phyloP scores from a whole-genome alignment of 2,113 vertebrate species.

The Syngnathus floridae region DNA sequence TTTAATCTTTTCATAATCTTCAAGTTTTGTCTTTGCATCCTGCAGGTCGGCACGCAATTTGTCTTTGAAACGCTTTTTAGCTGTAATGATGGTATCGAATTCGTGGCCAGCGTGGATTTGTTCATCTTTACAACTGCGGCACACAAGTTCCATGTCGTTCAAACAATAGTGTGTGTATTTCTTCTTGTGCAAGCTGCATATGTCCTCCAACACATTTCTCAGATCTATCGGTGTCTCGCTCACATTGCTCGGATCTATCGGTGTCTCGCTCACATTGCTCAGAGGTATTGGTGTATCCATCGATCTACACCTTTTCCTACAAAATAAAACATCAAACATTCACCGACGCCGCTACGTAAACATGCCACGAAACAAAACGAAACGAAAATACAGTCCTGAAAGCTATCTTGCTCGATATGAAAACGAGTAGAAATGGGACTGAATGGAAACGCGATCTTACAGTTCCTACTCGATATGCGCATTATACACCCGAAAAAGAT shows the following conservation, averaged over 20 bases:
- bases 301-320: neutral
- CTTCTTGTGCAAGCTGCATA: constrained; percentile 2
- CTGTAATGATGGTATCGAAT: neutral
- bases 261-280: neutral
- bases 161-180: neutral
- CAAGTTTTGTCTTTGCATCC: neutral
- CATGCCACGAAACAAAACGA: too few species aligned
- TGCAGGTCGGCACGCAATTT: neutral
- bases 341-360: neutral
- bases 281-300: neutral
- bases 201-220: neutral
- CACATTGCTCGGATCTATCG: neutral
- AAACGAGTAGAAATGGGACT: too few species aligned
- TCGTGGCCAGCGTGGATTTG: neutral
- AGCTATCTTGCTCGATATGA: too few species aligned
- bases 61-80: fast-evolving
- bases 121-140: neutral
- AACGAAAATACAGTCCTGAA: too few species aligned
- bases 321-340: neutral
- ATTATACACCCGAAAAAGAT: too few species aligned
- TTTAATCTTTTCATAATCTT: neutral
- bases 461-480: too few species aligned
- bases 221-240: neutral
- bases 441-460: too few species aligned
- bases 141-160: neutral